These are phyloP conservation scores for Carlito syrichta DNA, from an alignment of 2,113 vertebrate genomes.

Conservation along the genomic window DNA sequence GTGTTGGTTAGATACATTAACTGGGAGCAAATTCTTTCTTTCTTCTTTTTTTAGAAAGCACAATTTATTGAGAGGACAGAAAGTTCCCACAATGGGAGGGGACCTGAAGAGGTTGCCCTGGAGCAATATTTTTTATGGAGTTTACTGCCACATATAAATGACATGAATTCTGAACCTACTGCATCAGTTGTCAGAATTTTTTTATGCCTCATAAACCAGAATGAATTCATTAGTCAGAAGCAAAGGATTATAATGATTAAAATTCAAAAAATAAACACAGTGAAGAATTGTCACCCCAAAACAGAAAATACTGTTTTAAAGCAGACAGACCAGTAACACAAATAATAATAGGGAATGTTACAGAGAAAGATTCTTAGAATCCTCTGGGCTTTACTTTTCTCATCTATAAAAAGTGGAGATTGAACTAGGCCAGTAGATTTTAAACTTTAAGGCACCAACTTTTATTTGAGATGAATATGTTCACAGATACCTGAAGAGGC, in stretches of 20 bases:
- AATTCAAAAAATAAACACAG: background rate
- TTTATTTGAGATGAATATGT: background rate
- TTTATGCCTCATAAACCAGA: background rate
- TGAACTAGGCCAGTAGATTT: background rate
- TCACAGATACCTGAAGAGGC: background rate
- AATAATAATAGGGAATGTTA: background rate
- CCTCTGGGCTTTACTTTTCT: constrained; percentile 18
- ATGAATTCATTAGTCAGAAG: background rate
- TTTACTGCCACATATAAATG: constrained; percentile 1
- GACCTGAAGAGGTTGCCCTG: no score
- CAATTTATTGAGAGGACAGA: no score
- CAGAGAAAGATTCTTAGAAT: background rate
- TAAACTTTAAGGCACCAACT: background rate
- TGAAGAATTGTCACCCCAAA: background rate
- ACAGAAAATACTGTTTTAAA: background rate
- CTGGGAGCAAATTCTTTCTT: no score
- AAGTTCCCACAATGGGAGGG: no score
- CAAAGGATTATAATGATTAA: background rate
- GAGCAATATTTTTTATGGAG: background rate
- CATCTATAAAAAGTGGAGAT: background rate
- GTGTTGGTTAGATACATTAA: no score
- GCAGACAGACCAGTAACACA: background rate
- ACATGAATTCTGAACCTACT: background rate
- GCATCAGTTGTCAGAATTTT: background rate
- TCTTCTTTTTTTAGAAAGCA: no score